Base-by-base conservation (phyloP, 1,140 invertebrate genomes). In the Lordiphosa mommai region DNA sequence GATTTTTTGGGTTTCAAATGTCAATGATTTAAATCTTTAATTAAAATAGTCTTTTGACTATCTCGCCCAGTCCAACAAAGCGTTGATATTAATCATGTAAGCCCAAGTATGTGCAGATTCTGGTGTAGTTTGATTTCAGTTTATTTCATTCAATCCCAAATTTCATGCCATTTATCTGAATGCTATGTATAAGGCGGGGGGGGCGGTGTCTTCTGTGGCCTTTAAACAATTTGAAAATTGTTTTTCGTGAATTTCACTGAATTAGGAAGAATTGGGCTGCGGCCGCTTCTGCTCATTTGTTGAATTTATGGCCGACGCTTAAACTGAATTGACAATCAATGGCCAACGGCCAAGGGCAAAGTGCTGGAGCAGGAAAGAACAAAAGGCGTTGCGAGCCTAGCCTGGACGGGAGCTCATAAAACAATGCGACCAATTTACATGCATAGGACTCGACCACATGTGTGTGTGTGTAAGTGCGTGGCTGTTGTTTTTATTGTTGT, bases 281-380 rank as follows among this genome's bases (percentile, higher is more conserved):
- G 47, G 33, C 14, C 30, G 44, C 13, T 63, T 51, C 36, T 69
- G 69, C 74, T 79, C 73, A 79, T 79, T 79, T 79, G 56, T 53
- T 57, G 64, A 56, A 82, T 80, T 80, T 80, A 80, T 82, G 70
- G 58, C 53, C 40, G 56, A 66, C 76, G 72, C 76, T 80, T 80
- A 80, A 82, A 82, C 73, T 72, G 73, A 77, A 80, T 80, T 80
- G 76, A 80, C 70, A 80, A 74, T 80, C 74, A 74, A 80, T 80
- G 61, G 57, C 46, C 67, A 67, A 66, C 47, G 23, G 17, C 43
- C 50, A 13, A 38, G 12, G 12, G 33, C 40, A 27, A 20, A 4
- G 10, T n/a, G 7, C 23, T 10, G 33, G 17, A 40, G 46, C 59
- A 60, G 16, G 13, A 43, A 29, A 43, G 40, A 68, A 65, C 61